These are phyloP conservation scores for Chironomus striatipennis DNA, from an alignment of 1,140 invertebrate genomes.

Conservation along the genomic window DNA sequence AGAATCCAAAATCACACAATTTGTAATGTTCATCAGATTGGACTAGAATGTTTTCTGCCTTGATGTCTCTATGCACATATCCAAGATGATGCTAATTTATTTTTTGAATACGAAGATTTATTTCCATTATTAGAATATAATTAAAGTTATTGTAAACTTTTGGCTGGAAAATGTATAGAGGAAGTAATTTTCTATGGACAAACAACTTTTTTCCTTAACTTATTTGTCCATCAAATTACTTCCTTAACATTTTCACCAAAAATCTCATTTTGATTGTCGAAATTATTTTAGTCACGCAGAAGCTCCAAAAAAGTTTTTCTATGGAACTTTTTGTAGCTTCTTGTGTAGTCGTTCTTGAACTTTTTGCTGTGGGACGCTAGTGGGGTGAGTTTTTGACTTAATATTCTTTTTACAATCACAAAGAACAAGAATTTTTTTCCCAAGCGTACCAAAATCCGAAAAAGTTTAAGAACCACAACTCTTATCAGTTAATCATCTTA, in stretches of 20 bases:
- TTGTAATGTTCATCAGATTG: conserved; percentile 46
- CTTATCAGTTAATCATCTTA: conserved; percentile 36
- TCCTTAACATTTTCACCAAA: background rate
- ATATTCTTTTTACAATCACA: too few species aligned
- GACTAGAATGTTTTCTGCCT: conserved; percentile 73
- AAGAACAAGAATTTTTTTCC: too few species aligned
- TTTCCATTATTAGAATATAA: background rate
- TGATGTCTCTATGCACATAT: conserved; percentile 82
- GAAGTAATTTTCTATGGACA: background rate
- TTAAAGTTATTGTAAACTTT: background rate
- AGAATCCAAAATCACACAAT: conserved; percentile 77
- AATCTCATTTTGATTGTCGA: too few species aligned
- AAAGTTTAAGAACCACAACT: background rate
- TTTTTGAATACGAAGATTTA: conserved; percentile 13
- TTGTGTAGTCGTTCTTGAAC: too few species aligned
- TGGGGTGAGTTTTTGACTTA: too few species aligned
- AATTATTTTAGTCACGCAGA: too few species aligned
- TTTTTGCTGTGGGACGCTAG: too few species aligned
- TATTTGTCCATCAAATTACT: background rate
- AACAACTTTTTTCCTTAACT: background rate
- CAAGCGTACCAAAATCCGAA: background rate
- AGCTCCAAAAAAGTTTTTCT: too few species aligned
- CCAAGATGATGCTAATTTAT: conserved; percentile 46
- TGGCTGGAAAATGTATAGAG: conserved; percentile 1
- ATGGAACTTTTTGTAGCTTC: too few species aligned